Evolutionary conservation across 2,113 vertebrate genomes (phyloP), one percentile per base, ranked within the genome.

Genomic region (Callipepla squamata): DNA sequence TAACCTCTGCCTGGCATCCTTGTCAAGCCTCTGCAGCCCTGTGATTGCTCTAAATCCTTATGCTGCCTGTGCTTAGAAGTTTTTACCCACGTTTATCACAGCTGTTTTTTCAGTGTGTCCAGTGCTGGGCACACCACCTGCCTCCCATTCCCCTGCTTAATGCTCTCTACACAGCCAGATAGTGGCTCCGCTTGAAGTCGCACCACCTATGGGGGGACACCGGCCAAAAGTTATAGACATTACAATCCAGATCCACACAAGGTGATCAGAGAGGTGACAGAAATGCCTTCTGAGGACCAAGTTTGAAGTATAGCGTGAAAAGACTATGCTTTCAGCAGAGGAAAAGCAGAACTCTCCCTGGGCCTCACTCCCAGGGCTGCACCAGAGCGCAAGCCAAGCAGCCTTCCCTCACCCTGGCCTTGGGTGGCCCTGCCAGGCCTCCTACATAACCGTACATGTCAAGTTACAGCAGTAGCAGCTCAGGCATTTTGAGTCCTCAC

Each of bases 221-320:
- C 17, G 36, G 45, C 44, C 0, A 0, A 68, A 45, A 42, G 63
- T 23, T 32, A 42, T 17, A 15, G 0, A 2, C 0, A 1, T 87
- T 50, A 23, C 1, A 3, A 13, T 13, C 11, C 21, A 70, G 21
- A 34, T 85, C 34, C 73, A 9, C 32, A 7, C 2, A 45, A 44
- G 4, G 8, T 21, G 47, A 34, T 9, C 34, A 55, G 34, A 77
- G 45, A 80, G 73, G 62, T 20, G 5, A 57, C 65, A 94, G 22
- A 48, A 19, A 15, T 66, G 2, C 2, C 1, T 32, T 79, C 69
- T 66, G 57, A 63, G 14, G 19, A n/a, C 1, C 25, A 34, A 80
- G 19, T 70, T 94, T 80, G 22, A 83, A 50, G 11, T 2, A 18
- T 3, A 19, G 12, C 73, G 74, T 53, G n/a, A 7, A 92, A 87